These are phyloP conservation scores for Rutpela maculata DNA, from an alignment of 2,888 invertebrate genomes.

Conservation along the genomic window DNA sequence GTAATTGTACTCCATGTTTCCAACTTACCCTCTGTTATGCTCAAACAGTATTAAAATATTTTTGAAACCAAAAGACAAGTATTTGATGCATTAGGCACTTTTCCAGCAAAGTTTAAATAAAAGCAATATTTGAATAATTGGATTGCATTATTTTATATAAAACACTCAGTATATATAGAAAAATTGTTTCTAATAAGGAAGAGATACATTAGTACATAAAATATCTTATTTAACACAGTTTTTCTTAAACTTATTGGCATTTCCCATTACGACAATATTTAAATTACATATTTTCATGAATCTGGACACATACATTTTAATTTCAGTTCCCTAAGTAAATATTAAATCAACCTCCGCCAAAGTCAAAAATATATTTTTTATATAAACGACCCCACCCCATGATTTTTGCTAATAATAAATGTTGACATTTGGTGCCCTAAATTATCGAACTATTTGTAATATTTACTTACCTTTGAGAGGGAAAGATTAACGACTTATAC, in stretches of 20 bases:
- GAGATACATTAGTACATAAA: no score
- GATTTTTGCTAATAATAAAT: not conserved
- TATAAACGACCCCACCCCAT: not conserved
- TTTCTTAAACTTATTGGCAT: not conserved
- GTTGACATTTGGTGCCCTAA: not conserved
- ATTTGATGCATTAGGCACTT: no score
- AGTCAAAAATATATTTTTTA: conserved; percentile 6
- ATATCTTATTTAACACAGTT: no score
- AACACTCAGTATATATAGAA: no score
- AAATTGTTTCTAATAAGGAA: no score
- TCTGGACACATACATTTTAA: not conserved
- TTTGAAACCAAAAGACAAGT: no score
- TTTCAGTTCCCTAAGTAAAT: not conserved
- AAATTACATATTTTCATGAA: not conserved
- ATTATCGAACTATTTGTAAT: conserved; percentile 2
- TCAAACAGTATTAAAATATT: no score
- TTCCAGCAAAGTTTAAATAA: no score
- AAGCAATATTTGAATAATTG: no score
- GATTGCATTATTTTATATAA: no score
- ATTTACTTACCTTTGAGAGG: conserved; percentile 7
- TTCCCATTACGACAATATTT: not conserved
- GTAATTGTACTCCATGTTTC: no score
- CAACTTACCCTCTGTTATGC: no score
- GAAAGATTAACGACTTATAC: conserved; percentile 7
- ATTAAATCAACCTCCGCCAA: not conserved